phyloP scores from a whole-genome alignment of 2,888 invertebrate species.

The Pyrrhopygopsis socrates region DNA sequence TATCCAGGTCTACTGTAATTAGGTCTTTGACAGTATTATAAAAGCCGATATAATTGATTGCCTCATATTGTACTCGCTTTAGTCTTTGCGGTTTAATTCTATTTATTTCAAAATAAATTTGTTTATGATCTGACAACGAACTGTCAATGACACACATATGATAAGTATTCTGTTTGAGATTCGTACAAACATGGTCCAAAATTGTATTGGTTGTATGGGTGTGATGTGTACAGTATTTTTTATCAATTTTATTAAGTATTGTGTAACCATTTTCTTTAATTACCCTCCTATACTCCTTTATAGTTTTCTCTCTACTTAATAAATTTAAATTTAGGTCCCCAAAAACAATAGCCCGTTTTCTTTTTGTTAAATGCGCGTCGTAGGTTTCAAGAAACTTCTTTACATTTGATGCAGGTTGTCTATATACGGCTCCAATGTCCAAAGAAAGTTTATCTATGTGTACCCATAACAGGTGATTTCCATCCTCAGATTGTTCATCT shows the following conservation, averaged over 20 bases:
- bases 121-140: constrained; percentile 79
- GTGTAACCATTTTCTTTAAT: constrained; percentile 28
- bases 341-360: constrained; percentile 18
- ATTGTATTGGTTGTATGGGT: constrained; percentile 69
- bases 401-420: not conserved
- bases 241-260: constrained; percentile 74
- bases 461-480: constrained; percentile 42
- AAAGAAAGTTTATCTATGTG: constrained; percentile 33
- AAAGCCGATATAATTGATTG: constrained; percentile 33
- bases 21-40: not conserved
- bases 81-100: not conserved
- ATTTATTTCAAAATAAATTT: constrained; percentile 69
- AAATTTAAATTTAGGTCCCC: constrained; percentile 26
- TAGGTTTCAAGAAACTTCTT: not conserved
- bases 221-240: constrained; percentile 73
- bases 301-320: not conserved
- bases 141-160: constrained; percentile 73
- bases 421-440: constrained; percentile 35
- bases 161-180: constrained; percentile 67
- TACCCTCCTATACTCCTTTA: not conserved
- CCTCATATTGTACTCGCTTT: constrained; percentile 27
- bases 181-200: constrained; percentile 79
- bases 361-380: not conserved
- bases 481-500: constrained; percentile 22
- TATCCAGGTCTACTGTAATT: not conserved